Percentiles rank a stretch among this genome's conserved stretches.
These are phyloP conservation scores for Drosophila greeni DNA, from an alignment of 2,888 invertebrate genomes.

Conservation along the genomic window DNA sequence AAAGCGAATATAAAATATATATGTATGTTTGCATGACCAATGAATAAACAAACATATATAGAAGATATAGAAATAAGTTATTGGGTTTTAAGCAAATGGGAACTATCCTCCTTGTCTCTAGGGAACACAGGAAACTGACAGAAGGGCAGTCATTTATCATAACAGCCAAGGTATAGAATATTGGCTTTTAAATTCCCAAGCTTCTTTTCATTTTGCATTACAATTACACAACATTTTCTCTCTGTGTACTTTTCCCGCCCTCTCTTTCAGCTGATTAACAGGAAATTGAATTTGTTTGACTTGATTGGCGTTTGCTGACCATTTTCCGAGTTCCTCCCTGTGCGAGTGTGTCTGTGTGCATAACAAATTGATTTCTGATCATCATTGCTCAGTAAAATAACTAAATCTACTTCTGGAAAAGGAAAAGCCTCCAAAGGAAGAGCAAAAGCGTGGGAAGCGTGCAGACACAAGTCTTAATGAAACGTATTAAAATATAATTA, in stretches of 20 bases:
- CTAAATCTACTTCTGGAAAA: slow-evolving; percentile 43
- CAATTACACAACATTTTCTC: neutral
- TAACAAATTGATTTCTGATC: slow-evolving; percentile 73
- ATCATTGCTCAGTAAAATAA: slow-evolving; percentile 67
- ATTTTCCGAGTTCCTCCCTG: slow-evolving; percentile 7
- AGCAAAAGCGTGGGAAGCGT: neutral
- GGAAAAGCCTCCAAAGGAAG: neutral
- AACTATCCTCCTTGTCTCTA: too few species aligned
- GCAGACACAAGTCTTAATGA: slow-evolving; percentile 66
- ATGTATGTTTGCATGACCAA: too few species aligned
- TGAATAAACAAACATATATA: too few species aligned
- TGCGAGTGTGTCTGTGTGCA: slow-evolving; percentile 41
- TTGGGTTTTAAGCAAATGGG: too few species aligned
- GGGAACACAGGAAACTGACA: too few species aligned
- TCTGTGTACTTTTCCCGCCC: slow-evolving; percentile 1
- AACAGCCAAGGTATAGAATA: too few species aligned
- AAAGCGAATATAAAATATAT: too few species aligned
- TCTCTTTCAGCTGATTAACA: slow-evolving; percentile 53
- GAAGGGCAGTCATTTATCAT: too few species aligned
- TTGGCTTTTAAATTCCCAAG: too few species aligned
- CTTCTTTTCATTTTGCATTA: too few species aligned
- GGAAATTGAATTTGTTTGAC: slow-evolving; percentile 71
- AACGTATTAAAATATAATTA: slow-evolving; percentile 73
- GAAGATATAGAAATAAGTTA: too few species aligned
- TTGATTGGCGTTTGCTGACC: slow-evolving; percentile 55